Evolutionary conservation across 1,140 invertebrate species (phyloP).

Genomic region (Rhizoglyphus robini): DNA sequence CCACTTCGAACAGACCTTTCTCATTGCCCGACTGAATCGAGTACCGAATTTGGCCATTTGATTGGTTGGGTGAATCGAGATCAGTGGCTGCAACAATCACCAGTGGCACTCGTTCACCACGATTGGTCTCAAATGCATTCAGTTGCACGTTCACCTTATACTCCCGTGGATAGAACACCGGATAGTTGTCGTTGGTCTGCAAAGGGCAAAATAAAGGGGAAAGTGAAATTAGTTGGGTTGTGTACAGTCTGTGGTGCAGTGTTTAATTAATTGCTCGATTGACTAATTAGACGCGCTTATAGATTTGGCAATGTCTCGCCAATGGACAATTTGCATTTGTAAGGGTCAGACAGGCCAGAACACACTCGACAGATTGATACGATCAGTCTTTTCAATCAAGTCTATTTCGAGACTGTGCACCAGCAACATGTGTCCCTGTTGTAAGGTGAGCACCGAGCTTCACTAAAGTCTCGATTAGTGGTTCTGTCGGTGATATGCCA

Average conservation of each 20-base stretch:
- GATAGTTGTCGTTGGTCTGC: constrained; percentile 61
- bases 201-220: not conserved
- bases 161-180: constrained; percentile 64
- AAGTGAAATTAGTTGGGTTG: constrained; percentile 1
- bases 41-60: constrained; percentile 57
- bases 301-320: no score
- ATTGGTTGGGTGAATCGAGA: constrained; percentile 53
- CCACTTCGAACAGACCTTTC: constrained; percentile 63
- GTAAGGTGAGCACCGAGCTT: no score
- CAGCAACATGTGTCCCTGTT: no score
- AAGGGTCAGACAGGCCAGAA: no score
- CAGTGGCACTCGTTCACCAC: constrained; percentile 45
- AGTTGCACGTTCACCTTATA: constrained; percentile 74
- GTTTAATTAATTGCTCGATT: not conserved
- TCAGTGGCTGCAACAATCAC: constrained; percentile 70
- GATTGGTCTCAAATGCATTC: constrained; percentile 33
- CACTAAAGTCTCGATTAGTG: no score
- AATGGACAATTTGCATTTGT: no score
- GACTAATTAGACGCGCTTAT: no score
- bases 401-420: no score
- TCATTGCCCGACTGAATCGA: constrained; percentile 65
- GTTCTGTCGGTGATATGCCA: not conserved
- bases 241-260: no score
- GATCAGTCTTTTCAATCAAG: no score
- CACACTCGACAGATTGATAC: no score